Base-by-base conservation (phyloP, 2,888 invertebrate species). In the Meganola albula region DNA sequence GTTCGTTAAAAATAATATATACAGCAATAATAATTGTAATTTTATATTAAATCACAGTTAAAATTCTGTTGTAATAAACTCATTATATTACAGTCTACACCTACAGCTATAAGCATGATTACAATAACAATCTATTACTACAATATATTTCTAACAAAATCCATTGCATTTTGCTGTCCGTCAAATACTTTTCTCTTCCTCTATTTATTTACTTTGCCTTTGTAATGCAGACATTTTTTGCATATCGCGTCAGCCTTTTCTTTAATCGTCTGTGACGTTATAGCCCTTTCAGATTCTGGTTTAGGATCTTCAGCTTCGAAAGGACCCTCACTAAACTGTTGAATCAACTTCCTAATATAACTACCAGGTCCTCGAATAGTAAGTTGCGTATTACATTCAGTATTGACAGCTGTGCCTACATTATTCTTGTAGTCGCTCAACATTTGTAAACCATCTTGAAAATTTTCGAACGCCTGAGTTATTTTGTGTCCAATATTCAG, bases 221-320 rank as follows among this genome's bases (percentile, higher is more conserved):
- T 87, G 31, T 84, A 86, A 61, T 86, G 86, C 31, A 87, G 63
- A 40, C 87, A 87, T 58, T 86, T 87, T 56, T 85, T 87, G 51
- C 87, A 87, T 44, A 87, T 79, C 0, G 85, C 86, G 33, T 86
- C 85, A 7, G 87, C 86, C 44, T 60, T 79, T 23, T 83, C 74
- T 34, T 75, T 83, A 6, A 86, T 77, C 3, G 73, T 60, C 37
- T 71, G 73, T 2, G 74, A 68, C 7, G 76, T 61, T 32, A 74
- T 60, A 1, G 65, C 70, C 34, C 72, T 74, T 12, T 82, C 82
- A 8, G 75, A 57, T 45, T 86, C 83, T 0, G 77, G 74, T 18
- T 76, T 84, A 1, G 71, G 38, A 22, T 79, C 83, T 9, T 83
- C 83, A 3, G 41, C 50, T 8, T 83, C 84, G 38, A 82, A 78